These are phyloP conservation scores for Sus scrofa DNA, from an alignment of 2,113 vertebrate species.

Conservation along the genomic window T2T-Sscrofa CM000818.6:16157001-16157500, in stretches of 20 bases:
- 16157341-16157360: not conserved
- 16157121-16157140: not conserved
- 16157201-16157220: not conserved
- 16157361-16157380: not conserved
- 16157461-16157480: not conserved
- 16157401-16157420: not conserved
- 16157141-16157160: constrained; percentile 6
- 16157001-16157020: not conserved
- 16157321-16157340: not conserved
- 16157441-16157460: not conserved
- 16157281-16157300: constrained; percentile 6
- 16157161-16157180: not conserved
- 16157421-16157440: not conserved
- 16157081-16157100: not conserved
- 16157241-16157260: not conserved
- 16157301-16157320: not conserved
- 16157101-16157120: not conserved
- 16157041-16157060: not conserved
- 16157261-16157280: not conserved
- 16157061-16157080: not conserved
- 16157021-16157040: not conserved
- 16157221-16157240: not conserved
- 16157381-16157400: not conserved
- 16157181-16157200: not conserved
- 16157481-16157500: not conserved